phyloP scores from a whole-genome alignment of 2,888 invertebrate genomes.

The Torymus aiolomorphi region DNA sequence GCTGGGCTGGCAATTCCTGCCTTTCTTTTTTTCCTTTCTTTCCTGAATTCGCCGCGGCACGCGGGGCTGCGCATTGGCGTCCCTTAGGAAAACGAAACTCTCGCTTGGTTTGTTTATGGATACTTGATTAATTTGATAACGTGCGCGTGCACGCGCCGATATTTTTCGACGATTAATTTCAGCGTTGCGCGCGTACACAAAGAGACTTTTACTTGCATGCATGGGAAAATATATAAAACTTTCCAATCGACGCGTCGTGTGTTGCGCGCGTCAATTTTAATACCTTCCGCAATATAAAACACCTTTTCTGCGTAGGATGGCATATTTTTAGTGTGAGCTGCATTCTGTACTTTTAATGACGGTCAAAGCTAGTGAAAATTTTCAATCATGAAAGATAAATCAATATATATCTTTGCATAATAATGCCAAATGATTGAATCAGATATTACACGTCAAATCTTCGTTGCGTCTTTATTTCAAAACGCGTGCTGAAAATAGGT shows the following conservation, averaged over 20 bases:
- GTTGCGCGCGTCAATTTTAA: slow-evolving; percentile 14
- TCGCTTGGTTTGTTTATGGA: neutral
- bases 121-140: slow-evolving; percentile 18
- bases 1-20: neutral
- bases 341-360: too few relatives aligned
- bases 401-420: too few relatives aligned
- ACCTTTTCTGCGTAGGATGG: neutral
- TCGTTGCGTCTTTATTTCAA: too few relatives aligned
- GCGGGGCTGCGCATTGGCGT: neutral
- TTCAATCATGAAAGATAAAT: too few relatives aligned
- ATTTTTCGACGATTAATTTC: neutral
- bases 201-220: slow-evolving; percentile 2
- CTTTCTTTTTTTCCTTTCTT: neutral
- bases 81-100: neutral
- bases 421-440: too few relatives aligned
- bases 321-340: neutral
- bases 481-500: too few relatives aligned
- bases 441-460: too few relatives aligned
- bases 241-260: slow-evolving; percentile 38
- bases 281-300: slow-evolving; percentile 23
- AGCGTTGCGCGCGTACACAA: neutral
- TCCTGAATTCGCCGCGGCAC: too few relatives aligned
- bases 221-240: slow-evolving; percentile 41
- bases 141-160: too few relatives aligned
- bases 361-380: too few relatives aligned